phyloP scores from a whole-genome alignment of 2,888 invertebrate genomes.

The Dermolepida albohirtum region DNA sequence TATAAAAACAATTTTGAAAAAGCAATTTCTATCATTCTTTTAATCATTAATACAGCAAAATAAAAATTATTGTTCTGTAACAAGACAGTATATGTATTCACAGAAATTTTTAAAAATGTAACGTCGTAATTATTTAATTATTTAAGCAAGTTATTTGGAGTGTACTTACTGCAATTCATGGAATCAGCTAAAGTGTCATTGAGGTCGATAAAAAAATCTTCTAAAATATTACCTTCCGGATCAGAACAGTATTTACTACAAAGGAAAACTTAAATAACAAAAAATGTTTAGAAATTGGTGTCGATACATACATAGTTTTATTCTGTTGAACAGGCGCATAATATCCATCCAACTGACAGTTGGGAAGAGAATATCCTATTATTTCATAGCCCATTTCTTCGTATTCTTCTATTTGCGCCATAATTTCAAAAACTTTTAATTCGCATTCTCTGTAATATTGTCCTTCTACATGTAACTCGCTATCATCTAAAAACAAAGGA shows the following conservation, averaged over 20 bases:
- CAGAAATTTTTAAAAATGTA: background rate
- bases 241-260: constrained; percentile 72
- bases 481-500: constrained; percentile 59
- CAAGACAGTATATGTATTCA: background rate
- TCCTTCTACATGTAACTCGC: constrained; percentile 58
- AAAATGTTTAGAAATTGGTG: background rate
- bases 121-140: background rate
- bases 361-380: constrained; percentile 61
- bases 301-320: constrained; percentile 58
- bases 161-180: constrained; percentile 74
- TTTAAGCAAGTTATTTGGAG: background rate
- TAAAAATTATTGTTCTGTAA: no score
- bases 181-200: constrained; percentile 61
- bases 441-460: constrained; percentile 65
- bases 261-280: constrained; percentile 2
- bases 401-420: constrained; percentile 57
- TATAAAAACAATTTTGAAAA: no score
- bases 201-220: constrained; percentile 65
- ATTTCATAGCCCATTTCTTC: constrained; percentile 57
- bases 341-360: constrained; percentile 68
- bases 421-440: constrained; percentile 54
- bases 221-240: constrained; percentile 69
- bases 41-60: no score
- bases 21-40: no score
- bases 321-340: constrained; percentile 65